A percentile compares a stretch with the other conserved stretches of the same genome.
Evolutionary conservation across 2,113 vertebrate species (phyloP).

Genomic region (Meleagris gallopavo): DNA sequence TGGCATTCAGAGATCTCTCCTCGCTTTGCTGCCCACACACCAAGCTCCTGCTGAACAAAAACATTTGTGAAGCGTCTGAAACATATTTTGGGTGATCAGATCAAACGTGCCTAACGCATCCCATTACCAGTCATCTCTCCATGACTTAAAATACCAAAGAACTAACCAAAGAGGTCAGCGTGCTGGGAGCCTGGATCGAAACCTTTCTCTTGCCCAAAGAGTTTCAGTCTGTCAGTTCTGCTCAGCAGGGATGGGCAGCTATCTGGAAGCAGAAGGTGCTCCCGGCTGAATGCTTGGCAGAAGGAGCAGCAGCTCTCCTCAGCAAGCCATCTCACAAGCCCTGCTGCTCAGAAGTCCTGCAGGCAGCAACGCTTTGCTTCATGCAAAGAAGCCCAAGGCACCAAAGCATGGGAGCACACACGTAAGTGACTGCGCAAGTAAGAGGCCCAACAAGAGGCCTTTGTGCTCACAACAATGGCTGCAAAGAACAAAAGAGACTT

Average conservation of each 20-base stretch:
- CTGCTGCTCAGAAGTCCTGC: neutral
- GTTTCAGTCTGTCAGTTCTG: neutral
- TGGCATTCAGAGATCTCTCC: neutral
- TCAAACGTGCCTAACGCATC: neutral
- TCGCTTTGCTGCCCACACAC: neutral
- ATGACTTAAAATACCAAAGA: neutral
- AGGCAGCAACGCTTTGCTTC: neutral
- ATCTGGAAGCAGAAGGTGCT: neutral
- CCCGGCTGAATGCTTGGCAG: neutral
- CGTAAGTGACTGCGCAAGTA: neutral
- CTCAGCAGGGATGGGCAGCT: neutral
- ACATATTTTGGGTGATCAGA: neutral
- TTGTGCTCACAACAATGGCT: conserved; percentile 10
- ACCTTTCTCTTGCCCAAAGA: neutral
- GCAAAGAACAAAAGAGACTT: conserved; percentile 37
- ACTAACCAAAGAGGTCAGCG: neutral
- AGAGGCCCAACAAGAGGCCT: conserved; percentile 9
- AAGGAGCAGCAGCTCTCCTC: neutral
- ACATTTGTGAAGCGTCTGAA: neutral
- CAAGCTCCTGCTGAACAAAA: neutral
- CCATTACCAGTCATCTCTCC: neutral
- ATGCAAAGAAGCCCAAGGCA: neutral
- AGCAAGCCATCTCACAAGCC: fast-evolving
- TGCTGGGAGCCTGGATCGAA: neutral
- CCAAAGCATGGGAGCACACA: neutral